Conservation (phyloP, 2,888 invertebrate genomes). For the Tanytarsus gracilentus region DNA sequence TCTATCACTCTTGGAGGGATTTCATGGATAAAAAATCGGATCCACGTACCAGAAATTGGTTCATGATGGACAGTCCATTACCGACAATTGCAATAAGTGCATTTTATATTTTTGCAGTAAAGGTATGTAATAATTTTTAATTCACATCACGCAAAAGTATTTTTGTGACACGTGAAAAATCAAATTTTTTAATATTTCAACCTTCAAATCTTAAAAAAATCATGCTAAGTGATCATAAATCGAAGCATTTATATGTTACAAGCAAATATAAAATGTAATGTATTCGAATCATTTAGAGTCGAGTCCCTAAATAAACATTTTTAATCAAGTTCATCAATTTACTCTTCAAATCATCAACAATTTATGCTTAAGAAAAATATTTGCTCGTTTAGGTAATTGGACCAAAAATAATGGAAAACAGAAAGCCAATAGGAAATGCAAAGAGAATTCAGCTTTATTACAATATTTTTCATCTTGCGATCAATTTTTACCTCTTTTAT, state of each 20-base stretch:
- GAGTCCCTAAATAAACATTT: too few species aligned
- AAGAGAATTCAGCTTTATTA: conserved; percentile 17
- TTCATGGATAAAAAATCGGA: conserved; percentile 69
- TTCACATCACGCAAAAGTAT: too few species aligned
- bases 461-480: conserved; percentile 42
- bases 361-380: too few species aligned
- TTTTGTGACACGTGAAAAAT: too few species aligned
- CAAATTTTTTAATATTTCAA: too few species aligned
- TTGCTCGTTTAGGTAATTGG: conserved; percentile 20
- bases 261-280: too few species aligned
- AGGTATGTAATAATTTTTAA: background rate
- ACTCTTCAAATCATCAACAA: too few species aligned
- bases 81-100: conserved; percentile 59
- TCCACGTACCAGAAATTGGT: conserved; percentile 61
- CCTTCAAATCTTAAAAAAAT: too few species aligned
- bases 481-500: conserved; percentile 63
- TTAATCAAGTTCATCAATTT: too few species aligned
- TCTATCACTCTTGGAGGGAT: background rate
- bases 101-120: conserved; percentile 46
- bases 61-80: conserved; percentile 62
- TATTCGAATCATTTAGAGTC: too few species aligned
- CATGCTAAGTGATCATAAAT: too few species aligned
- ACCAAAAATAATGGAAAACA: conserved; percentile 11
- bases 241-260: too few species aligned
- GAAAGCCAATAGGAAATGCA: conserved; percentile 10